These are phyloP conservation scores for Sarcophaga peregrina DNA, from an alignment of 1,140 invertebrate genomes.

Conservation along the genomic window DNA sequence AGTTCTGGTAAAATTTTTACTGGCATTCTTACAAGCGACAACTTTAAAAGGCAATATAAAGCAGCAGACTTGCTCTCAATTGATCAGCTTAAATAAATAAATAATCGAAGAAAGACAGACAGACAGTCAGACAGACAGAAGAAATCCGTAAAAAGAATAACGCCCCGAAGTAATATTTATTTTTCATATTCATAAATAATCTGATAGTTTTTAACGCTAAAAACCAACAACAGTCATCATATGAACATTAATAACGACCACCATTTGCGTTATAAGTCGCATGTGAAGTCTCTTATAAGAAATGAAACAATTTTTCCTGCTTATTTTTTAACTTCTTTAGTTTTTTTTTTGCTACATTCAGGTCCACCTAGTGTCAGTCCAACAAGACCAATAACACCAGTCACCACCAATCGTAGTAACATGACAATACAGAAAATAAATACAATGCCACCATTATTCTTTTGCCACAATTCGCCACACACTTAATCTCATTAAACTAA, in stretches of 20 bases:
- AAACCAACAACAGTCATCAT: conserved; percentile 19
- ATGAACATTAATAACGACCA: conserved; percentile 19
- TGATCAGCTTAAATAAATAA: conserved; percentile 9
- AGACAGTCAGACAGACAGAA: too few species aligned
- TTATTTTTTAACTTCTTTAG: too few species aligned
- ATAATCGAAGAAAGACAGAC: too few species aligned
- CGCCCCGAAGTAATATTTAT: conserved; percentile 6
- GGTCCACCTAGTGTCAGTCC: too few species aligned
- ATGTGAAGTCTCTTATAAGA: conserved; percentile 6
- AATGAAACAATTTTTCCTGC: too few species aligned
- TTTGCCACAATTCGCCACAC: conserved; percentile 26
- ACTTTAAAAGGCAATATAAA: background rate
- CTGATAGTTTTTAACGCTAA: conserved; percentile 18
- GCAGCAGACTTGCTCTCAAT: conserved; percentile 14
- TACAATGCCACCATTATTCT: conserved; percentile 21
- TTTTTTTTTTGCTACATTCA: too few species aligned
- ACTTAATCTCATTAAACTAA: conserved; percentile 37
- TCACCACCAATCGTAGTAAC: background rate
- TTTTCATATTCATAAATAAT: conserved; percentile 21
- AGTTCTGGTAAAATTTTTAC: background rate
- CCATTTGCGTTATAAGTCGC: conserved; percentile 11
- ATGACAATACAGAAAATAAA: conserved; percentile 19
- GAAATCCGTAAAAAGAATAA: background rate
- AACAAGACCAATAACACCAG: background rate
- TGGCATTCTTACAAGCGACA: background rate